Base-by-base conservation (phyloP, 2,888 invertebrate species). In the Galerucella pusilla region DNA sequence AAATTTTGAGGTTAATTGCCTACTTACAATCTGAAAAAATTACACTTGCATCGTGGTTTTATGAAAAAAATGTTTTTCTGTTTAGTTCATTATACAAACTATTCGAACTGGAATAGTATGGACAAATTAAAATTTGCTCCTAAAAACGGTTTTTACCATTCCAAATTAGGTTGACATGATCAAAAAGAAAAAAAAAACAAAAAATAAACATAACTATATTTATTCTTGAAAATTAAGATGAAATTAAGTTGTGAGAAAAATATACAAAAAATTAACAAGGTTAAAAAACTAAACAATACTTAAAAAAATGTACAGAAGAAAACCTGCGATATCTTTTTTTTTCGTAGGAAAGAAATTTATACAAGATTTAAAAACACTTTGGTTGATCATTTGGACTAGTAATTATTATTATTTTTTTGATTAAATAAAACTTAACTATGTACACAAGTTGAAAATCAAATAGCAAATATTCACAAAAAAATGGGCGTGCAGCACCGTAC, bases 381-480 rank as follows among this genome's bases (percentile, higher is more conserved):
- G 88, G 88, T 87, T 87, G 86, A 84, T 86, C 81, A 82, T 83
- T 85, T 86, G 84, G 88, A 88, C 88, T 88, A 88, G 88, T 86
- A 83, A 83, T 14, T 49, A 82, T 81, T 80, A 52, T n/a, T 52
- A 80, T 42, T 78, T 77, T 78, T 71, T 76, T 68, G 71, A 81
- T 75, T 77, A 80, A 80, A 80, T 79, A 82, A 81, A 78, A 75
- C 75, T 54, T 74, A 77, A 74, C 75, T 77, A 78, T 79, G 77
- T 82, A 80, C 79, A 83, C 78, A 54, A 42, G 11, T 70, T 46
- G 46, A 65, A 65, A 46, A 63, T 20, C 20, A n/a, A 81, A 79
- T 76, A 61, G 35, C 54, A 71, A 68, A 68, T 75, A 78, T 78
- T 68, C 78, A 79, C 79, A 78, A 74, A 75, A 75, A 42, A 9